A percentile compares a stretch with the other conserved stretches of the same genome.
These are phyloP conservation scores for Chrysopilus asiliformis DNA, from an alignment of 2,888 invertebrate species.

Conservation along the genomic window DNA sequence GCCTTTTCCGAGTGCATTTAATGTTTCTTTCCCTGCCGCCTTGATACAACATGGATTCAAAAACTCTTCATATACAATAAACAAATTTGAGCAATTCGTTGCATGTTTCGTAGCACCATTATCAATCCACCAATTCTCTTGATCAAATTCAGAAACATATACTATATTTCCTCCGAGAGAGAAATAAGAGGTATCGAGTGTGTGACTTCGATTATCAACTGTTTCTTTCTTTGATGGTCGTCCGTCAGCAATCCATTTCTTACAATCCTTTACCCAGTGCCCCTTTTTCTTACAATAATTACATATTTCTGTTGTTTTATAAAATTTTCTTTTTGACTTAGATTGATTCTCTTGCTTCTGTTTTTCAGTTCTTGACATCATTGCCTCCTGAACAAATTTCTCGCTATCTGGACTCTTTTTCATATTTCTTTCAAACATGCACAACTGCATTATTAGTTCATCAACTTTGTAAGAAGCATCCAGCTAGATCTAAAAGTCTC, in stretches of 20 bases:
- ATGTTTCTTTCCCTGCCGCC: constrained; percentile 15
- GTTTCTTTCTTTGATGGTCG: neutral
- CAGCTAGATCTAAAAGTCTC: constrained; percentile 19
- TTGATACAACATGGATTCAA: neutral
- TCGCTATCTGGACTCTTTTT: constrained; percentile 5
- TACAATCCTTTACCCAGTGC: too few species aligned
- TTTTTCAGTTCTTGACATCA: too few species aligned
- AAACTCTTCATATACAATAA: neutral
- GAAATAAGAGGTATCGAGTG: too few species aligned
- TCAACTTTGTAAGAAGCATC: constrained; percentile 21
- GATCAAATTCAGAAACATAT: neutral
- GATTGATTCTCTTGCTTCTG: too few species aligned
- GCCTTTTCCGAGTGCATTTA: constrained; percentile 15
- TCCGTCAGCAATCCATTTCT: constrained; percentile 10
- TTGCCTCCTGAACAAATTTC: constrained; percentile 12
- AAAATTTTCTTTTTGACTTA: too few species aligned
- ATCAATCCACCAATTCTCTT: constrained; percentile 10
- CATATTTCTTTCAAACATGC: constrained; percentile 3
- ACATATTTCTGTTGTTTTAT: constrained; percentile 9
- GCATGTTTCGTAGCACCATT: constrained; percentile 11
- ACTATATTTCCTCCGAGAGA: constrained; percentile 2
- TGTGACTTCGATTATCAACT: constrained; percentile 1
- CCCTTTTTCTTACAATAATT: constrained; percentile 13
- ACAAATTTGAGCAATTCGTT: neutral
- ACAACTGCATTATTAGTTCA: constrained; percentile 8